Evolutionary conservation across 1,140 invertebrate genomes (phyloP).

Genomic region (Diorhabda sublineata): DNA sequence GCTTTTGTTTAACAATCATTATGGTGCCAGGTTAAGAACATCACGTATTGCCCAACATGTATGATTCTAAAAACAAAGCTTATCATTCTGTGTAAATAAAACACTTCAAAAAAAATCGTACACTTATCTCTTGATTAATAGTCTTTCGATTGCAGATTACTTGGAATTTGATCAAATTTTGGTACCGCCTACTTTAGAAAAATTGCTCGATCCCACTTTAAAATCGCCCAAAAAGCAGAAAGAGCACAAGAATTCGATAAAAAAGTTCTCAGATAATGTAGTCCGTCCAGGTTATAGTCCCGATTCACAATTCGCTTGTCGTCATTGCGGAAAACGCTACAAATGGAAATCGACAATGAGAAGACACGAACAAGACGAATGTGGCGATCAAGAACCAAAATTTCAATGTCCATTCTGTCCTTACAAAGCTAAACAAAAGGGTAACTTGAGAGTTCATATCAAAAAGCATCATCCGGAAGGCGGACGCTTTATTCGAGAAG

Average conservation of each 20-base stretch:
- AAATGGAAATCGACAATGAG: constrained; percentile 78
- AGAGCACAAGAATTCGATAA: constrained; percentile 26
- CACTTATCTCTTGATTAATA: too few species aligned
- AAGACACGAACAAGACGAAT: constrained; percentile 79
- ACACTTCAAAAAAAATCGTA: too few species aligned
- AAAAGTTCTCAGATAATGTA: constrained; percentile 42
- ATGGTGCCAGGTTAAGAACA: too few species aligned
- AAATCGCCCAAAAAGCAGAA: constrained; percentile 23
- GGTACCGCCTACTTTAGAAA: constrained; percentile 34
- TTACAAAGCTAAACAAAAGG: constrained; percentile 73
- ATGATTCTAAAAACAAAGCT: too few species aligned
- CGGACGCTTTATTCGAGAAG: neutral
- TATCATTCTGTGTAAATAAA: too few species aligned
- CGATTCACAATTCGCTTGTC: constrained; percentile 68
- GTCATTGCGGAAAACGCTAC: constrained; percentile 75
- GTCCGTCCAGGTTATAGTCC: constrained; percentile 51
- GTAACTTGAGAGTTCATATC: constrained; percentile 76
- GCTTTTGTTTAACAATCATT: too few species aligned
- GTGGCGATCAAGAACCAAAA: constrained; percentile 77
- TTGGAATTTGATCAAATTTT: constrained; percentile 44
- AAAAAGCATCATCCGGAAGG: constrained; percentile 61
- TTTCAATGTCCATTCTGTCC: constrained; percentile 78
- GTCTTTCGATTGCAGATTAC: constrained; percentile 37
- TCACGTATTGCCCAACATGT: too few species aligned
- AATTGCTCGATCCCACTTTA: constrained; percentile 27